Conservation (phyloP, 1,140 invertebrate species). For the Drosophila pseudoobscura region DNA sequence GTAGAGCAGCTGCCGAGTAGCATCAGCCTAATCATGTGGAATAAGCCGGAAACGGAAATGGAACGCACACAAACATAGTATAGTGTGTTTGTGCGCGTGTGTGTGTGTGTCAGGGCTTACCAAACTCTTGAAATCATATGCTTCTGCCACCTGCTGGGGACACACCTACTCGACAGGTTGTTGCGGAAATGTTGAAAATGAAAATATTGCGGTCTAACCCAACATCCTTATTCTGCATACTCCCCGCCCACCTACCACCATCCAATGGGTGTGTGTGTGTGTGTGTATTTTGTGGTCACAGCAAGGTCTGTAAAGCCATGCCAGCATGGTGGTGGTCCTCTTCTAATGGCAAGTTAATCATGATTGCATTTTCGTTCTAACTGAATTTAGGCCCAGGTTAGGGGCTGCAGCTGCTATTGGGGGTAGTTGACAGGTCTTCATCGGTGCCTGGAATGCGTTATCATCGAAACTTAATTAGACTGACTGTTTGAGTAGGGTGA, state of each 20-base stretch:
- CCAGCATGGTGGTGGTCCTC: not conserved
- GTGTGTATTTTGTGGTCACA: no score
- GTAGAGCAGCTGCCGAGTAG: conserved; percentile 46
- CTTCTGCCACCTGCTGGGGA: conserved; percentile 16
- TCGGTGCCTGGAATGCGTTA: conserved; percentile 15
- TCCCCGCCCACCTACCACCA: not conserved
- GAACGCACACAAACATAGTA: conserved; percentile 38
- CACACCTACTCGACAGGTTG: not conserved
- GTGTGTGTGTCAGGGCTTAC: conserved; percentile 38
- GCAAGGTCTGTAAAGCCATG: no score
- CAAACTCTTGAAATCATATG: conserved; percentile 53
- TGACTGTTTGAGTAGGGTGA: conserved; percentile 1
- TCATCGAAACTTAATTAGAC: conserved; percentile 5
- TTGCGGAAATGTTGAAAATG: conserved; percentile 69
- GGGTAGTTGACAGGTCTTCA: conserved; percentile 1
- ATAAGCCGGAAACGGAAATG: conserved; percentile 78
- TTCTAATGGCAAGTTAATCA: conserved; percentile 64
- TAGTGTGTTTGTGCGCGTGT: conserved; percentile 8
- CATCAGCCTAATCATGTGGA: conserved; percentile 79
- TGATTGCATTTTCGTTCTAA: conserved; percentile 59
- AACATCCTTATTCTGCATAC: conserved; percentile 8
- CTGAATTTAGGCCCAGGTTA: conserved; percentile 29
- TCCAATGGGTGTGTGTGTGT: not conserved
- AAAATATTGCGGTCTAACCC: conserved; percentile 65
- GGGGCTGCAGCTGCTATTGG: conserved; percentile 12